phyloP scores from a whole-genome alignment of 2,797 vertebrate species.

The Amblyopsis hoosieri region DNA sequence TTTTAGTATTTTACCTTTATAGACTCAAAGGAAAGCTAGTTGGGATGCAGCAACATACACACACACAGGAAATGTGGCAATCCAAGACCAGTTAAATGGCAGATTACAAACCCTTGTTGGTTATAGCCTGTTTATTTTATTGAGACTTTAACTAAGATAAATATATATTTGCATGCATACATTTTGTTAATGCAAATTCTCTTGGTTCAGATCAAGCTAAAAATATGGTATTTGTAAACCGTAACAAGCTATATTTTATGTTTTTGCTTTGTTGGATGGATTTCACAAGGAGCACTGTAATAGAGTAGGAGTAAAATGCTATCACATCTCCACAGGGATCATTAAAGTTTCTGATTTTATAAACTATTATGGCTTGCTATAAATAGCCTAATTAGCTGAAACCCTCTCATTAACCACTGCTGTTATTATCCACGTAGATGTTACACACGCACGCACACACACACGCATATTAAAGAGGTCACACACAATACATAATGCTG shows the following conservation, averaged over 20 bases:
- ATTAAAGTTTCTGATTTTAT: conserved; percentile 1
- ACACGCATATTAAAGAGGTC: not conserved
- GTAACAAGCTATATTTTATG: not conserved
- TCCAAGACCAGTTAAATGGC: not conserved
- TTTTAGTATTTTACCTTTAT: conserved; percentile 63
- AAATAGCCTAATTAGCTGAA: conserved; percentile 24
- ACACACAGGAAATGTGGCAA: not conserved
- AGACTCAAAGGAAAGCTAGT: conserved; percentile 48
- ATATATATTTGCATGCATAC: too few species aligned
- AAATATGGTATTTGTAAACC: not conserved
- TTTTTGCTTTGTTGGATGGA: not conserved
- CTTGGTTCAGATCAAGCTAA: not conserved
- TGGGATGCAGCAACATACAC: conserved; percentile 33
- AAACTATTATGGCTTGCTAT: not conserved
- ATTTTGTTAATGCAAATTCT: not conserved
- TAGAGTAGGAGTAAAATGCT: not conserved
- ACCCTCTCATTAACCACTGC: conserved; percentile 9
- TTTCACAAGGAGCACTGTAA: not conserved
- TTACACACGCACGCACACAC: not conserved
- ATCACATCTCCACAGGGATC: not conserved
- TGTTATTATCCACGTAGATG: not conserved
- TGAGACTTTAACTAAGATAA: not conserved
- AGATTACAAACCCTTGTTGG: conserved; percentile 1
- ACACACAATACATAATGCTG: not conserved
- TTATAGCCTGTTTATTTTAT: not conserved